phyloP scores from a whole-genome alignment of 1,140 invertebrate species.

The Trypoxylus dichotomus region DNA sequence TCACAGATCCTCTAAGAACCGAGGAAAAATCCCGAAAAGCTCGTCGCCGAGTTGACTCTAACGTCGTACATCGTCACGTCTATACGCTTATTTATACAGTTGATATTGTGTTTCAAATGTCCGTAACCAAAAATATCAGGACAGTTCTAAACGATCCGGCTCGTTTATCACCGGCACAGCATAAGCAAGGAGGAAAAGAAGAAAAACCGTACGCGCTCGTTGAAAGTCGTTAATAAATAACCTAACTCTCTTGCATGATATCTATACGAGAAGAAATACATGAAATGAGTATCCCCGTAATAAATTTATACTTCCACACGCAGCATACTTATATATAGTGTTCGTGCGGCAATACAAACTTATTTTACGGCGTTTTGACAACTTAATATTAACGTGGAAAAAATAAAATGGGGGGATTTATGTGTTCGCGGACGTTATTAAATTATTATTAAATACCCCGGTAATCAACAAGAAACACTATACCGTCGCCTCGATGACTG shows the following conservation, averaged over 20 bases:
- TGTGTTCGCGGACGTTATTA: not conserved
- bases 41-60: too few species aligned
- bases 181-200: not conserved
- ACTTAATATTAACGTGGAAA: constrained; percentile 16
- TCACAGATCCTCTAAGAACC: too few species aligned
- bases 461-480: constrained; percentile 21
- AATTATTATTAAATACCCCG: constrained; percentile 12
- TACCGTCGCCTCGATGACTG: not conserved
- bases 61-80: not conserved
- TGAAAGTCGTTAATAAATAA: constrained; percentile 25
- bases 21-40: too few species aligned
- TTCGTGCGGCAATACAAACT: not conserved
- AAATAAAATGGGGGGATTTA: constrained; percentile 21
- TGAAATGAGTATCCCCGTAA: constrained; percentile 23
- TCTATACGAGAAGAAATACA: constrained; percentile 19
- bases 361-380: constrained; percentile 9
- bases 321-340: not conserved
- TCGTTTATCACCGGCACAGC: not conserved
- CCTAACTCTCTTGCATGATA: not conserved
- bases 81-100: not conserved
- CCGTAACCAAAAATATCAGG: constrained; percentile 21
- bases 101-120: constrained; percentile 22
- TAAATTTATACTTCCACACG: constrained; percentile 22
- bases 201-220: not conserved
- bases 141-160: constrained; percentile 5